Percentiles rank a stretch among this genome's conserved stretches.
Conservation (phyloP, 2,888 invertebrate species). For the Eilema depressum region DNA sequence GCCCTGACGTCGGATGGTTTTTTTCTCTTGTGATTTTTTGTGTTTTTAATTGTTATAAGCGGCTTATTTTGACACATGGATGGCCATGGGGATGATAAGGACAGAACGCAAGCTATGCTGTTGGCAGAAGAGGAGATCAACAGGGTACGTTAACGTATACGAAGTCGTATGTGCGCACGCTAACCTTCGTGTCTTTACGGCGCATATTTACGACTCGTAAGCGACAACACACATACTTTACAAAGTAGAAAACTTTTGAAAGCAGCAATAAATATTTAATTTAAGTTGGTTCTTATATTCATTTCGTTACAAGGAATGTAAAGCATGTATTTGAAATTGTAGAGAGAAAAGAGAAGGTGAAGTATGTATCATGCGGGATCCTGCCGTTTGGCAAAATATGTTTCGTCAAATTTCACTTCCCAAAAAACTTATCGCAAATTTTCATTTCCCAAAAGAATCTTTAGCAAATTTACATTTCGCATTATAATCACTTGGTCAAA, state of each 20-base stretch:
- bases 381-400: no score
- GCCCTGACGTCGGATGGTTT: conserved; percentile 77
- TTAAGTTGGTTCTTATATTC: conserved; percentile 23
- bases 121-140: conserved; percentile 81
- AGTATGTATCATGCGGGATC: no score
- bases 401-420: no score
- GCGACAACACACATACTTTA: conserved; percentile 43
- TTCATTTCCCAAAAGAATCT: no score
- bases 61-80: conserved; percentile 61
- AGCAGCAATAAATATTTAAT: conserved; percentile 34
- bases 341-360: neutral
- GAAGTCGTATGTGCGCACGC: conserved; percentile 45
- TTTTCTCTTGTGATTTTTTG: conserved; percentile 60
- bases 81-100: conserved; percentile 65
- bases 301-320: conserved; percentile 16
- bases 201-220: conserved; percentile 37
- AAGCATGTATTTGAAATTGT: conserved; percentile 6
- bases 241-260: conserved; percentile 32
- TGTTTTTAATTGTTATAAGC: conserved; percentile 49
- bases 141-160: conserved; percentile 64
- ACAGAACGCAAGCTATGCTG: conserved; percentile 66
- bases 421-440: no score
- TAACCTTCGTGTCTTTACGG: conserved; percentile 38
- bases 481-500: no score
- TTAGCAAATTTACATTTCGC: no score